Conservation (phyloP, 2,113 vertebrate species). For the Brachyistius frenatus region DNA sequence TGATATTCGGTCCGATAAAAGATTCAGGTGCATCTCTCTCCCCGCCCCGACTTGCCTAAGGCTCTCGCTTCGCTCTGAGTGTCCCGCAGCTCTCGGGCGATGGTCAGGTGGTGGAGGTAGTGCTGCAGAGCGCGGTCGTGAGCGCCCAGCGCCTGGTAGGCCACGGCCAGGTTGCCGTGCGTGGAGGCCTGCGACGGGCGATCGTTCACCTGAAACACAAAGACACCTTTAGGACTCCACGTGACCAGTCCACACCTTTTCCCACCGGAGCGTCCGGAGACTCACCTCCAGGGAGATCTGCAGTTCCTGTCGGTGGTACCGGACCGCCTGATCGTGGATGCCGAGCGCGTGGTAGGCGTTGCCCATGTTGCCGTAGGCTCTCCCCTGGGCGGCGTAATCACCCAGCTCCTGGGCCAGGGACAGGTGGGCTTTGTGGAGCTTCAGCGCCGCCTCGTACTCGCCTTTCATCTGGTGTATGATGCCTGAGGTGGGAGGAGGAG, state of each 20-base stretch:
- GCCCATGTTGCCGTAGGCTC: slow-evolving; percentile 97
- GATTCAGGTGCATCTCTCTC: neutral
- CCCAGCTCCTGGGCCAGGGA: slow-evolving; percentile 93
- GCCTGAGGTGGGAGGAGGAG: slow-evolving; percentile 77
- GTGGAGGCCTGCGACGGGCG: slow-evolving; percentile 95
- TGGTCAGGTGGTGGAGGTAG: slow-evolving; percentile 95
- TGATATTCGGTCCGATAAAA: neutral
- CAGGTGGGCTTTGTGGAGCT: slow-evolving; percentile 93
- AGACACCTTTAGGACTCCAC: neutral
- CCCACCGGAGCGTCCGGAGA: neutral
- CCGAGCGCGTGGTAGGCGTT: slow-evolving; percentile 93
- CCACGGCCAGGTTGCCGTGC: slow-evolving; percentile 93
- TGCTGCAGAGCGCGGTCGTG: slow-evolving; percentile 95
- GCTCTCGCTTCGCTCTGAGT: slow-evolving; percentile 93
- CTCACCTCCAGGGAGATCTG: slow-evolving; percentile 95
- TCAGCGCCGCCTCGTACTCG: slow-evolving; percentile 91
- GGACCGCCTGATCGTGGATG: slow-evolving; percentile 91
- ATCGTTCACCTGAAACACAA: slow-evolving; percentile 86
- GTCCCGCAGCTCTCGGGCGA: slow-evolving; percentile 92
- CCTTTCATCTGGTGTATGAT: slow-evolving; percentile 99
- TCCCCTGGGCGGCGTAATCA: slow-evolving; percentile 93
- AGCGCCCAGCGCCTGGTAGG: slow-evolving; percentile 94
- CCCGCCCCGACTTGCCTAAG: slow-evolving; percentile 83
- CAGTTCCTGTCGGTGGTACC: slow-evolving; percentile 94
- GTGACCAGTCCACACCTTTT: fast-evolving